Conservation (phyloP, 2,113 vertebrate species). For the Lepus timidus region DNA sequence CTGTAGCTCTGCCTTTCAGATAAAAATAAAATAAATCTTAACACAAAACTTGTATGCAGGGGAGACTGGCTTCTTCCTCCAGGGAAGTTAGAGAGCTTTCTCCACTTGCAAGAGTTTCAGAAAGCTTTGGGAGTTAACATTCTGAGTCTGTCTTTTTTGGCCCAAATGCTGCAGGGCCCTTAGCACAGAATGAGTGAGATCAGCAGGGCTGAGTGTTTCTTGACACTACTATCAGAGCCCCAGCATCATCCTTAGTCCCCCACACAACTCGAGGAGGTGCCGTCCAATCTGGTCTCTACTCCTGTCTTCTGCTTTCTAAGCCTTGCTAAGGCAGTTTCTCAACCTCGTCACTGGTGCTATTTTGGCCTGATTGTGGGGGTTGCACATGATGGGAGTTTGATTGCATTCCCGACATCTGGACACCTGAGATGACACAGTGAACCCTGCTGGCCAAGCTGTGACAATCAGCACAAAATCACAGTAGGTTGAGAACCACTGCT, state of each 20-base stretch:
- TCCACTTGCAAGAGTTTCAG: neutral
- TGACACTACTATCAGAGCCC: neutral
- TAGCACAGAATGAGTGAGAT: no score
- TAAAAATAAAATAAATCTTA: no score
- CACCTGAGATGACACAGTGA: neutral
- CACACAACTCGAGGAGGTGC: neutral
- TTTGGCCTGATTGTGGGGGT: neutral
- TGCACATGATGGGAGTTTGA: neutral
- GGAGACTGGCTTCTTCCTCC: neutral
- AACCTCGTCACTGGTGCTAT: neutral
- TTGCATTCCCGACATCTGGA: neutral
- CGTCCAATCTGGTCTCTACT: neutral
- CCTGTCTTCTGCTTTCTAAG: neutral
- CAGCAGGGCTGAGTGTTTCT: neutral
- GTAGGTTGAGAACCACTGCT: neutral
- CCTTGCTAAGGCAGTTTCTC: neutral
- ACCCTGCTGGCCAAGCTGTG: neutral
- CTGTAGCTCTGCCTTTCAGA: no score
- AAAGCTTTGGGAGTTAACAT: neutral
- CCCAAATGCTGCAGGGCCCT: neutral
- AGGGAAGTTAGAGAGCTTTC: neutral
- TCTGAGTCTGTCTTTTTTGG: neutral
- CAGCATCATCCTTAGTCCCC: neutral
- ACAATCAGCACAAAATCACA: neutral
- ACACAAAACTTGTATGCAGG: neutral